A percentile compares a stretch with the other conserved stretches of the same genome.
Conservation (phyloP, 2,888 invertebrate species). For the Stegophylla sp. region DNA sequence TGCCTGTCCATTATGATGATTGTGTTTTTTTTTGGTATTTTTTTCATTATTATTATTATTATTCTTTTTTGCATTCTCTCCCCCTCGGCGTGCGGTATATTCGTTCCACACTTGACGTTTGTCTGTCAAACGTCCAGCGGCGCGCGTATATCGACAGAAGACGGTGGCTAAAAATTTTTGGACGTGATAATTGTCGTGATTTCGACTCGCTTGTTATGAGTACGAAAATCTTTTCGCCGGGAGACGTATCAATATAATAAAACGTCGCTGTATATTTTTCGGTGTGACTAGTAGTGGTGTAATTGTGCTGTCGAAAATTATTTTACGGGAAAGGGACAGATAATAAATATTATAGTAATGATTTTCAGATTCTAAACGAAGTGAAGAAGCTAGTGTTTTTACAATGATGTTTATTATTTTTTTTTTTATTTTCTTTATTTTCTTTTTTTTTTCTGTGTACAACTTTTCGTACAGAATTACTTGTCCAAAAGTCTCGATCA, state of each 20-base stretch:
- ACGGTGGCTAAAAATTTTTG: background rate
- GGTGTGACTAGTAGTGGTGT: too few relatives aligned
- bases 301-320: background rate
- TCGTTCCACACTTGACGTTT: constrained; percentile 58
- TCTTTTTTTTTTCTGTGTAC: too few relatives aligned
- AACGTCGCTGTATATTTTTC: too few relatives aligned
- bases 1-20: constrained; percentile 57
- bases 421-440: too few relatives aligned
- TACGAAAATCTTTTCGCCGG: background rate
- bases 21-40: constrained; percentile 39
- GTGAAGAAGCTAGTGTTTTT: too few relatives aligned
- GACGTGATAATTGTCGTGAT: constrained; percentile 13
- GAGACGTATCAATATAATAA: background rate
- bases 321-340: background rate
- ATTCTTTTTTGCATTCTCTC: background rate
- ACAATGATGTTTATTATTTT: too few relatives aligned
- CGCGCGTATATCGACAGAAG: constrained; percentile 6
- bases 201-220: constrained; percentile 42
- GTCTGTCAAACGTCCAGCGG: constrained; percentile 40
- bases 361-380: too few relatives aligned
- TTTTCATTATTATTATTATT: constrained; percentile 26
- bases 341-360: too few relatives aligned
- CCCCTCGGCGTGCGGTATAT: constrained; percentile 20
- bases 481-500: too few relatives aligned
- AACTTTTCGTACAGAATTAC: too few relatives aligned